Evolutionary conservation across 2,113 vertebrate genomes (phyloP).

Genomic region (Panthera leo): DNA sequence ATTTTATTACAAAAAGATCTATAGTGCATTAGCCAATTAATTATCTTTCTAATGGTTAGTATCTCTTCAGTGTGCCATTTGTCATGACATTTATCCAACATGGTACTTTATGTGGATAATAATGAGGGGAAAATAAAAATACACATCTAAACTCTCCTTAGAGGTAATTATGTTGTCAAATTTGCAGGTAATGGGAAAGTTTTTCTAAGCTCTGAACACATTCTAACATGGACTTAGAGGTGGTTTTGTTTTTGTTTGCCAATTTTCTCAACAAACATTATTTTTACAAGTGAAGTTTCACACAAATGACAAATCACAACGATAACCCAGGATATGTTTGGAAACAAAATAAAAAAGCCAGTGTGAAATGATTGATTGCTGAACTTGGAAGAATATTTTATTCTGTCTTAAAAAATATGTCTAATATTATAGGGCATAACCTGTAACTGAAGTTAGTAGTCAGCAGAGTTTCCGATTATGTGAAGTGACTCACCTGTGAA

Average conservation of each 20-base stretch:
- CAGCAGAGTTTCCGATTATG: not conserved
- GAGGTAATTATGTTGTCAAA: constrained; percentile 31
- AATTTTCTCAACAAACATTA: constrained; percentile 36
- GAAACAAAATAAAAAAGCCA: constrained; percentile 42
- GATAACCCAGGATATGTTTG: constrained; percentile 18
- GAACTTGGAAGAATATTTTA: constrained; percentile 45
- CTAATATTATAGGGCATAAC: not conserved
- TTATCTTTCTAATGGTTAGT: not conserved
- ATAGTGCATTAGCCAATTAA: not conserved
- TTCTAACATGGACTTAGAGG: not conserved
- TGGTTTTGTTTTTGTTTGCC: constrained; percentile 48
- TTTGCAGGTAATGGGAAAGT: constrained; percentile 30
- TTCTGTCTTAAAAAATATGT: constrained; percentile 5
- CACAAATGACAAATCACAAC: constrained; percentile 61
- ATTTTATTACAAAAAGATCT: not conserved
- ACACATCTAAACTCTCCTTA: constrained; percentile 21
- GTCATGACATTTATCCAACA: constrained; percentile 11
- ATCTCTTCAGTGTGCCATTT: constrained; percentile 53
- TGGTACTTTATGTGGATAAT: constrained; percentile 7
- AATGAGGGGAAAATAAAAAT: constrained; percentile 10
- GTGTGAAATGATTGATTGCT: not conserved
- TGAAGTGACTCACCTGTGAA: not conserved
- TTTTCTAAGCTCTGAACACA: not conserved
- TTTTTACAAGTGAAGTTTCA: constrained; percentile 49
- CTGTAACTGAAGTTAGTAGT: not conserved